phyloP scores from a whole-genome alignment of 1,140 invertebrate genomes.

The Nixonia krombeini region DNA sequence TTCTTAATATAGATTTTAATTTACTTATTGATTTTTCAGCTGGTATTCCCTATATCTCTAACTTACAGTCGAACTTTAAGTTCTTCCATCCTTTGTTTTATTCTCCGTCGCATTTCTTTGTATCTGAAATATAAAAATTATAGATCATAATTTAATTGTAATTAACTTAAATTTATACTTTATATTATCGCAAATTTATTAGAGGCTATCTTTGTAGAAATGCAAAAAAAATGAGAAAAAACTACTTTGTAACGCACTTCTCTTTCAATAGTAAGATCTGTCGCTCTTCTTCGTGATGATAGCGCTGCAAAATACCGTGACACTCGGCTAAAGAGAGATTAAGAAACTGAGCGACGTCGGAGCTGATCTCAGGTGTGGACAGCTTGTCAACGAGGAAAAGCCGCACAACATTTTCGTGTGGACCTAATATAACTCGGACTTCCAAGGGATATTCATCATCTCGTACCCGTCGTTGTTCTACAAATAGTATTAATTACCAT shows the following conservation, averaged over 20 bases:
- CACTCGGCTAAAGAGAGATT: conserved; percentile 85
- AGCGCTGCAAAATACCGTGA: conserved; percentile 83
- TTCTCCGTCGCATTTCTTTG: conserved; percentile 77
- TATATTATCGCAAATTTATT: no score
- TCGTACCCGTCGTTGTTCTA: conserved; percentile 82
- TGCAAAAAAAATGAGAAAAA: no score
- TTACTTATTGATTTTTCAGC: background rate
- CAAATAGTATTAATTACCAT: conserved; percentile 40
- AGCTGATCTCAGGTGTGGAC: conserved; percentile 81
- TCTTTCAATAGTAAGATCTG: conserved; percentile 80
- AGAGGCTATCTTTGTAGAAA: no score
- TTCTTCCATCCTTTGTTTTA: conserved; percentile 81
- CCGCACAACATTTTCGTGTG: conserved; percentile 86
- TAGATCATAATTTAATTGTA: no score
- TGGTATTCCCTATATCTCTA: background rate
- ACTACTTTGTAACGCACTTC: conserved; percentile 73
- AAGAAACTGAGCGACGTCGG: conserved; percentile 87
- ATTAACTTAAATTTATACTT: no score
- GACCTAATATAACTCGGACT: conserved; percentile 83
- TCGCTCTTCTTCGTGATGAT: conserved; percentile 82
- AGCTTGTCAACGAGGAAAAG: conserved; percentile 85
- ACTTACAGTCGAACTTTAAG: conserved; percentile 77
- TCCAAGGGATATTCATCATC: conserved; percentile 87
- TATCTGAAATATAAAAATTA: conserved; percentile 72
- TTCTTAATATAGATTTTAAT: no score